Conservation (phyloP, 1,140 invertebrate species). For the Pseudomyrmex cubaensis region DNA sequence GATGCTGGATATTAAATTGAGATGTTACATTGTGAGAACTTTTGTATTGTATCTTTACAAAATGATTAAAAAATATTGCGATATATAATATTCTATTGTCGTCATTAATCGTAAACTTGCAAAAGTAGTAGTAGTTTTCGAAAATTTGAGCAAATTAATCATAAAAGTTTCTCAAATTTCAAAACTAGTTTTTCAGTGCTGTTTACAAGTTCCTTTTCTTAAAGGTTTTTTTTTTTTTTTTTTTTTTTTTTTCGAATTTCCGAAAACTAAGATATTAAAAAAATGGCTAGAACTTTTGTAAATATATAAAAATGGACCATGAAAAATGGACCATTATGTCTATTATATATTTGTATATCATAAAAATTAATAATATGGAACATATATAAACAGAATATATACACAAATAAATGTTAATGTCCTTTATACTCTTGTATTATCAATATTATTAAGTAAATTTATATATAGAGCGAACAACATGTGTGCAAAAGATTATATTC, state of each 20-base stretch:
- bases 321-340: conserved; percentile 40
- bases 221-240: not conserved
- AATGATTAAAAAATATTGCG: conserved; percentile 50
- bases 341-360: conserved; percentile 62
- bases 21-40: conserved; percentile 63
- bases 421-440: conserved; percentile 50
- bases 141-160: conserved; percentile 60
- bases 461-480: not conserved
- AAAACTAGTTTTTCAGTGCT: not conserved
- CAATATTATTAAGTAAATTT: conserved; percentile 32
- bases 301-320: conserved; percentile 58
- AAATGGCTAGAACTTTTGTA: conserved; percentile 48
- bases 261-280: conserved; percentile 65
- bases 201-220: conserved; percentile 11
- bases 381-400: conserved; percentile 26
- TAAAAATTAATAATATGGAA: conserved; percentile 47
- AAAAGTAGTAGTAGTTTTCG: conserved; percentile 62
- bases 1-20: conserved; percentile 51
- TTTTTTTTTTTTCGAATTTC: conserved; percentile 60
- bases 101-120: conserved; percentile 51
- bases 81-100: conserved; percentile 34
- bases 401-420: conserved; percentile 57
- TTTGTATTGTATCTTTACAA: conserved; percentile 52
- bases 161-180: not conserved
- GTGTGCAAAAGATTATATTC: not conserved